Conservation (phyloP, 2,797 vertebrate species). For the Aphelocoma californica region DNA sequence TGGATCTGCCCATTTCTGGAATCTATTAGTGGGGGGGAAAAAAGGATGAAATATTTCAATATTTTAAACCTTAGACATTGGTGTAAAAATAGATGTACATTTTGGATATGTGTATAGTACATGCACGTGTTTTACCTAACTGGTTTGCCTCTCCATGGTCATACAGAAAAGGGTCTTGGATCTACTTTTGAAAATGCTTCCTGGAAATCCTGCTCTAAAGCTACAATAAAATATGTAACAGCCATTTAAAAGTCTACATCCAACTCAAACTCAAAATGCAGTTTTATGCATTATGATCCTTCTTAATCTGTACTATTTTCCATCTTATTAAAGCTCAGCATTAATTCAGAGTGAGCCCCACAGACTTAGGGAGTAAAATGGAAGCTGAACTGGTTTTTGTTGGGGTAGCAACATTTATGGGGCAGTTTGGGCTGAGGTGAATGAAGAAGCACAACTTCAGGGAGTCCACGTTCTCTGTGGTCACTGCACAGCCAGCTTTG, state of each 20-base stretch:
- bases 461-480: not conserved
- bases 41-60: not conserved
- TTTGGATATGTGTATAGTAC: not conserved
- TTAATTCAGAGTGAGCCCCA: not conserved
- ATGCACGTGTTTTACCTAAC: not conserved
- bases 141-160: not conserved
- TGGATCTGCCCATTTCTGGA: not conserved
- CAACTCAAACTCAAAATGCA: not conserved
- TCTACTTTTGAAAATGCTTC: not conserved
- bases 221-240: not conserved
- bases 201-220: not conserved
- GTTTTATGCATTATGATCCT: not conserved
- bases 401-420: not conserved
- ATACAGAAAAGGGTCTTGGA: not conserved
- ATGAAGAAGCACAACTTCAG: not conserved
- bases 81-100: not conserved
- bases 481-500: not conserved
- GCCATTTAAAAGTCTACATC: not conserved
- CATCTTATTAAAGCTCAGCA: not conserved
- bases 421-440: not conserved
- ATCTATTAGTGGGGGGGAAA: not conserved
- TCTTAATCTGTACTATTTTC: slow-evolving; percentile 4
- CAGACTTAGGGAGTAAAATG: not conserved
- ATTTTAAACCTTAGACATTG: not conserved
- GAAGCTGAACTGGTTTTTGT: not conserved